These are phyloP conservation scores for Alectura lathami DNA, from an alignment of 2,113 vertebrate genomes.

Conservation along the genomic window DNA sequence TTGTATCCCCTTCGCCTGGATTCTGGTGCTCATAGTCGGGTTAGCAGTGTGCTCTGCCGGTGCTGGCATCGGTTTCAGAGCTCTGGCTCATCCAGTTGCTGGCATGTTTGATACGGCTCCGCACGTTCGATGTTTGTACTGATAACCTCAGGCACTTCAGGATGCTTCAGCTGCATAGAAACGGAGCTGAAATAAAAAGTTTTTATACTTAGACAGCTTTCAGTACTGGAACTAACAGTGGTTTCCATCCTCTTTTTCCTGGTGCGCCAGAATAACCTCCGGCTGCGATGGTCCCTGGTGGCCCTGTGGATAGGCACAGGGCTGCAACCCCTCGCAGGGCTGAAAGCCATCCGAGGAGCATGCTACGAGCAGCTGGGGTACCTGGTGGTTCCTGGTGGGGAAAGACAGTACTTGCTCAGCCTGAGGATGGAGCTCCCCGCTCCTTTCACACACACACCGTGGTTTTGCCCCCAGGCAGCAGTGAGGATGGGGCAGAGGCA, in stretches of 20 bases:
- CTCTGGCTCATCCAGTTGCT: background rate
- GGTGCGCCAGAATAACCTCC: background rate
- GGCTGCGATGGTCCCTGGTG: background rate
- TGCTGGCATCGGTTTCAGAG: background rate
- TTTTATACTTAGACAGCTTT: background rate
- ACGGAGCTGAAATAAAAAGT: background rate
- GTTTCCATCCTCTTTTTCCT: background rate
- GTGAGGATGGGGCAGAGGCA: background rate
- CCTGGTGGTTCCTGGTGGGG: background rate
- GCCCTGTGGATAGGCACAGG: background rate
- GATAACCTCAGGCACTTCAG: background rate
- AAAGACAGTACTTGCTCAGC: accelerated
- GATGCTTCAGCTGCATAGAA: background rate
- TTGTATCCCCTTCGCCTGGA: background rate
- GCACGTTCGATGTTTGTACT: background rate
- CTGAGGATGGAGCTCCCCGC: accelerated
- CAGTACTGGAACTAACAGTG: background rate
- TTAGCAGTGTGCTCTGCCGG: background rate
- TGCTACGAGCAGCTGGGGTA: background rate
- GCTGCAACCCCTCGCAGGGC: accelerated
- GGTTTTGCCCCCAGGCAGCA: background rate
- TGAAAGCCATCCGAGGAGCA: background rate
- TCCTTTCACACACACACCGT: accelerated
- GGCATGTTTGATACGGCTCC: accelerated
- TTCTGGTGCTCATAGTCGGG: background rate